Evolutionary conservation across 2,797 vertebrate species (phyloP).

Genomic region (Betta splendens): DNA sequence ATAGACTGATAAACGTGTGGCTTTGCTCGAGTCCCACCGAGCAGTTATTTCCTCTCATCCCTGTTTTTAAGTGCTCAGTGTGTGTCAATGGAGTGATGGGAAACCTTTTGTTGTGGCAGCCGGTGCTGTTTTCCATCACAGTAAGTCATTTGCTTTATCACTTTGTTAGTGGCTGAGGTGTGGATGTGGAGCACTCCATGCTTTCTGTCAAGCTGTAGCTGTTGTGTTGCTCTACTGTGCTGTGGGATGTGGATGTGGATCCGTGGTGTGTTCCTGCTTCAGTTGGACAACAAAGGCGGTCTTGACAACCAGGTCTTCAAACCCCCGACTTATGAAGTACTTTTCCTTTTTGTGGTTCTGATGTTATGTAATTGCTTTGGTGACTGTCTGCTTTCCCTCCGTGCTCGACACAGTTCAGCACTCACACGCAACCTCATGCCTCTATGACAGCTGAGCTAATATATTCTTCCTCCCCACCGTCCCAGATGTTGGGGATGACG

Average conservation of each 20-base stretch:
- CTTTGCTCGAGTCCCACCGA: neutral
- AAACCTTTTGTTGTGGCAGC: slow-evolving; percentile 3
- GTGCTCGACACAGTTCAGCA: slow-evolving; percentile 11
- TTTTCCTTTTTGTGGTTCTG: too few species aligned
- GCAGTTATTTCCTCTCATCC: neutral
- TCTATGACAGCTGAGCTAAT: neutral
- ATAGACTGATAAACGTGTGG: neutral
- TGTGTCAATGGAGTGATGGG: neutral
- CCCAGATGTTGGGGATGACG: too few species aligned
- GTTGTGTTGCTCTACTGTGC: neutral
- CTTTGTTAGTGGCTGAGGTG: slow-evolving; percentile 1
- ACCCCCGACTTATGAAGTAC: too few species aligned
- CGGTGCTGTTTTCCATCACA: neutral
- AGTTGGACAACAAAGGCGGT: too few species aligned
- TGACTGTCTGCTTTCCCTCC: neutral
- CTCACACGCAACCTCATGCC: slow-evolving; percentile 3
- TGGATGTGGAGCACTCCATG: slow-evolving; percentile 6
- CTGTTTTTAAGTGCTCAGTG: neutral
- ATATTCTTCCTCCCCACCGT: neutral
- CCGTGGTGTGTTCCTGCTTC: too few species aligned
- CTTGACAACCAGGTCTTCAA: too few species aligned
- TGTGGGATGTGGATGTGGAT: too few species aligned
- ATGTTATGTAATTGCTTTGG: slow-evolving; percentile 48
- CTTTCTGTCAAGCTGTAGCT: neutral
- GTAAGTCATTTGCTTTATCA: slow-evolving; percentile 1